Percentiles rank a stretch among this genome's conserved stretches.
Conservation (phyloP, 2,888 invertebrate genomes). For the Lepetodrilus schrolli region DNA sequence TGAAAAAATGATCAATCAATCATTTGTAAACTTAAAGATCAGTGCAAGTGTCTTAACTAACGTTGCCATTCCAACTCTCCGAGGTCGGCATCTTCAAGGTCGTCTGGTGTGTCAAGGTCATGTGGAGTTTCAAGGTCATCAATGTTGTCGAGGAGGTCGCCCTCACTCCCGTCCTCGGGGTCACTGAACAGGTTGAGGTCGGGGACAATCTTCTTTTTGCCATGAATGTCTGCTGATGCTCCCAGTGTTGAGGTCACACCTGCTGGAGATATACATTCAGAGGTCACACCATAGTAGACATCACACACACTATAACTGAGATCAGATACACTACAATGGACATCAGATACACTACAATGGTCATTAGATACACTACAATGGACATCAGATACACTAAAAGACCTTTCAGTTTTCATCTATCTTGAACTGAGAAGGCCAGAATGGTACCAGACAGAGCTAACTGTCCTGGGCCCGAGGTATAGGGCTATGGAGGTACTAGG, state of each 20-base stretch:
- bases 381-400: too few relatives aligned
- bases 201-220: constrained; percentile 43
- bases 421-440: too few relatives aligned
- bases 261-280: neutral
- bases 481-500: too few relatives aligned
- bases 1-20: too few relatives aligned
- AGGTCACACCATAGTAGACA: neutral
- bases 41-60: too few relatives aligned
- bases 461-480: too few relatives aligned
- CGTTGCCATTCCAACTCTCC: constrained; percentile 68
- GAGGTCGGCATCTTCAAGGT: constrained; percentile 47
- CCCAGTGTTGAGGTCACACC: neutral
- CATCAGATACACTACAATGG: too few relatives aligned
- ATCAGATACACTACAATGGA: too few relatives aligned
- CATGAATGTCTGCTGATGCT: neutral
- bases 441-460: too few relatives aligned
- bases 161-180: constrained; percentile 44
- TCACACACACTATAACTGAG: too few relatives aligned
- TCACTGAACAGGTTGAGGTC: constrained; percentile 47
- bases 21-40: neutral
- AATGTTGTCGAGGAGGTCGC: constrained; percentile 45
- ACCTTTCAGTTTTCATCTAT: too few relatives aligned
- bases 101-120: constrained; percentile 55
- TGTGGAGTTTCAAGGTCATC: constrained; percentile 56
- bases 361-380: too few relatives aligned